Percentiles rank a stretch among this genome's conserved stretches.
Conservation (phyloP, 2,797 vertebrate species). For the Psittacula derbiana region DNA sequence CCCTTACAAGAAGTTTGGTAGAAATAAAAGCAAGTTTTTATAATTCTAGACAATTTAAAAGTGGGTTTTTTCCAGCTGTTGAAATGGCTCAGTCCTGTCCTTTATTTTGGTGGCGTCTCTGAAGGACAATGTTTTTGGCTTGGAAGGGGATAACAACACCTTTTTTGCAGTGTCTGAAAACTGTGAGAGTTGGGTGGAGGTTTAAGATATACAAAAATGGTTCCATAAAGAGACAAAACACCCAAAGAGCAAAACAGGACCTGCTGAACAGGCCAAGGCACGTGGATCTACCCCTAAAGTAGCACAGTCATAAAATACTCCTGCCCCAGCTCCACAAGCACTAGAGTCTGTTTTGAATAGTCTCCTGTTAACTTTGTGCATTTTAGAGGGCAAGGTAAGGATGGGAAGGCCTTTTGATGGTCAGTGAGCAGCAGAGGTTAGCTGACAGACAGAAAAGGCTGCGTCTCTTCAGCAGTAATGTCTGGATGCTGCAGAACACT, state of each 20-base stretch:
- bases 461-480: not conserved
- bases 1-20: not conserved
- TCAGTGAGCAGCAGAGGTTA: not conserved
- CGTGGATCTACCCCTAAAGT: not conserved
- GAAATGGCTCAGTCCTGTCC: not conserved
- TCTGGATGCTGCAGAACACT: rapidly evolving
- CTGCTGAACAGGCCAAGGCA: not conserved
- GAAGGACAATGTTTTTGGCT: not conserved
- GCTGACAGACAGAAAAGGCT: not conserved
- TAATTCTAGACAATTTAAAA: not conserved
- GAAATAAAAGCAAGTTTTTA: conserved; percentile 30
- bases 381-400: not conserved
- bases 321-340: not conserved
- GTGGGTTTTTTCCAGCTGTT: rapidly evolving
- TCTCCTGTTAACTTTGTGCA: not conserved
- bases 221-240: not conserved
- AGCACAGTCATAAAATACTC: not conserved
- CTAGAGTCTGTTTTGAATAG: not conserved
- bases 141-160: not conserved
- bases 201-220: not conserved
- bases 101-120: not conserved
- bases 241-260: not conserved
- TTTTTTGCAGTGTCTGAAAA: not conserved
- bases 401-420: not conserved
- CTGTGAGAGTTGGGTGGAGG: not conserved